These are phyloP conservation scores for Anomalospiza imberbis DNA, from an alignment of 2,797 vertebrate genomes.

Conservation along the genomic window DNA sequence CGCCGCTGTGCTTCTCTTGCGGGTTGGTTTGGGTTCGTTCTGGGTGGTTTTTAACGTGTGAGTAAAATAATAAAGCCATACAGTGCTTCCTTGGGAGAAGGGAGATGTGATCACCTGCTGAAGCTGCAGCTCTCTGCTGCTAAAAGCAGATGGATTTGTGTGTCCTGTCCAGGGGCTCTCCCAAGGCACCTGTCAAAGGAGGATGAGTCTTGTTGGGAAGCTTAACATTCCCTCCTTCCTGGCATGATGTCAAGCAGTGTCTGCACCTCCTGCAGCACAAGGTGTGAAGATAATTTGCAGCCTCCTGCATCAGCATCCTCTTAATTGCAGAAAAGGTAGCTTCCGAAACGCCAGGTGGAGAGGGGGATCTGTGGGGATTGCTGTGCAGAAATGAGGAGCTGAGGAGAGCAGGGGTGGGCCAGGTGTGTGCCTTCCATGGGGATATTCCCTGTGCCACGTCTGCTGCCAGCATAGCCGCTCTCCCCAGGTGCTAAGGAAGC, in stretches of 20 bases:
- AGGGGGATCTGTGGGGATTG: not conserved
- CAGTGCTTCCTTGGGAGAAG: not conserved
- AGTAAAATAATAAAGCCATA: not conserved
- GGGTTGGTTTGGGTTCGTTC: not conserved
- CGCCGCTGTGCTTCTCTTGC: not conserved
- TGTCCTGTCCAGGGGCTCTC: not conserved
- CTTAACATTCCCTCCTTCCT: not conserved
- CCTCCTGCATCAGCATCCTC: not conserved
- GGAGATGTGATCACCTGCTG: not conserved
- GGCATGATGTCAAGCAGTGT: not conserved
- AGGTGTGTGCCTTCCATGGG: conserved; percentile 46
- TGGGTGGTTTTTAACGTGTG: not conserved
- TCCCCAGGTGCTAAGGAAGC: conserved; percentile 17
- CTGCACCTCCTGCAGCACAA: not conserved
- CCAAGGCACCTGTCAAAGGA: not conserved
- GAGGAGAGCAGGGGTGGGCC: not conserved
- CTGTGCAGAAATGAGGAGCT: not conserved
- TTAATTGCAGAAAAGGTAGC: not conserved
- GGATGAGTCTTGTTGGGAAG: not conserved
- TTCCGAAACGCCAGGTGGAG: not conserved
- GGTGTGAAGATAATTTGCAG: not conserved
- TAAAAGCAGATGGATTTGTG: not conserved
- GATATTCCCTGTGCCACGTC: conserved; percentile 39
- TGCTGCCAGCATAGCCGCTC: conserved; percentile 45
- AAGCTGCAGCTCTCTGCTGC: not conserved